Conservation (phyloP, 2,113 vertebrate species). For the Corythornis vintsioides region DNA sequence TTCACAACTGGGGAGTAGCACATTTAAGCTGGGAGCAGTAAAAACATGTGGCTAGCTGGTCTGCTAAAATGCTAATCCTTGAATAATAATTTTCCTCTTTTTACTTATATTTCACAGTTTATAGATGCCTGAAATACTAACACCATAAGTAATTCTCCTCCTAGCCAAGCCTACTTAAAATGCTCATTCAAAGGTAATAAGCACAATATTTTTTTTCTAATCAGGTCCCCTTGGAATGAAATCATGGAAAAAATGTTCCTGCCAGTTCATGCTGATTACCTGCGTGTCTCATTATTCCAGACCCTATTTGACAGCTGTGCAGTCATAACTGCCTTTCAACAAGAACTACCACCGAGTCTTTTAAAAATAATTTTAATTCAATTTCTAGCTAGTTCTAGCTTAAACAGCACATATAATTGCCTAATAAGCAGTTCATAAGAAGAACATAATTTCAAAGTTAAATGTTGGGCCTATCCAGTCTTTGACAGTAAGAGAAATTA, state of each 20-base stretch:
- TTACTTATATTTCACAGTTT: neutral
- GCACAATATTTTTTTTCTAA: conserved; percentile 33
- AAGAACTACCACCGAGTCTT: conserved; percentile 46
- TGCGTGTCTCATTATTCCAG: conserved; percentile 57
- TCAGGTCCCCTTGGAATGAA: conserved; percentile 48
- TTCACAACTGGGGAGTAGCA: neutral
- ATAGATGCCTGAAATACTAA: conserved; percentile 27
- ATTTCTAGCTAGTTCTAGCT: conserved; percentile 46
- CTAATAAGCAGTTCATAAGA: conserved; percentile 70
- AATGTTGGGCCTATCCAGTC: conserved; percentile 51
- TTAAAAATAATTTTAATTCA: conserved; percentile 62
- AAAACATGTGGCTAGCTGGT: neutral
- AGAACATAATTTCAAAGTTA: conserved; percentile 66
- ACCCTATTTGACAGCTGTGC: conserved; percentile 8
- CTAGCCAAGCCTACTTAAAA: conserved; percentile 51
- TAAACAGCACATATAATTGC: conserved; percentile 67
- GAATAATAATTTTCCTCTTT: neutral
- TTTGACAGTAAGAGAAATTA: conserved; percentile 53
- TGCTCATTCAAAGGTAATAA: conserved; percentile 41
- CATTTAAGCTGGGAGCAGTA: neutral
- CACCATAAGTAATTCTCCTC: conserved; percentile 30
- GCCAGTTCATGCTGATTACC: conserved; percentile 36
- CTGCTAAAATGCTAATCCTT: neutral
- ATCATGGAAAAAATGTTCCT: conserved; percentile 28
- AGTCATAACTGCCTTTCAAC: conserved; percentile 57